Evolutionary conservation across 1,140 invertebrate species (phyloP), one percentile per base, ranked within the genome.

Genomic region (Pissodes strobi): DNA sequence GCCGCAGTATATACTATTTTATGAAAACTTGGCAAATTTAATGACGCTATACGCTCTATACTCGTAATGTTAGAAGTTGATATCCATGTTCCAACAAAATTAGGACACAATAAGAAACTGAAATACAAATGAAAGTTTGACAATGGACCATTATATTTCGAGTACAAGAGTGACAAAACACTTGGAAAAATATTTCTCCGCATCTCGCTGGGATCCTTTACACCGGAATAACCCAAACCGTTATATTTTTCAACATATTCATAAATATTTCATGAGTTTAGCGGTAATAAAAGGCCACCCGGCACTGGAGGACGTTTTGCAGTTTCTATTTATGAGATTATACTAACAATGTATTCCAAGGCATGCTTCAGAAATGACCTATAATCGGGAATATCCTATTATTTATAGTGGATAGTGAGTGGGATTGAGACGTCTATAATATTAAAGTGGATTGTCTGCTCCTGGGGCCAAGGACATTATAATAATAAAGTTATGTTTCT

Each of bases 211-310:
- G 25, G 25, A 9, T 27, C 25, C 38, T 18, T n/a, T 10, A 22
- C 6, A 3, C 19, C 19, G 8, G 9, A 39, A 25, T n/a, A 49
- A 49, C 9, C 25, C 22, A 25, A 49, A 13, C 22, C 27, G 30
- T 21, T 21, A 53, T 37, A 37, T 21, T 38, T 53, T 53, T 53
- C 51, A 53, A 8, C 51, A 49, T 17, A 37, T 53, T 37, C 15
- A 53, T 53, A 53, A 38, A 53, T 53, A 53, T 53, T 53, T 53
- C 27, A 53, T 38, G 51, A 53, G 51, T 53, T 53, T 53, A 53
- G 30, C 27, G 51, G 51, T 53, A 38, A 30, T 53, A 53, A 53
- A 53, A 38, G 51, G 27, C 23, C 30, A 53, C 15, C 51, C 23
- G 30, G 51, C 18, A 21, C 51, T 38, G 30, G 51, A 17, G 15